Evolutionary conservation across 1,140 invertebrate genomes (phyloP), one percentile per base, ranked within the genome.

Genomic region (Drosophila kurseongensis): DNA sequence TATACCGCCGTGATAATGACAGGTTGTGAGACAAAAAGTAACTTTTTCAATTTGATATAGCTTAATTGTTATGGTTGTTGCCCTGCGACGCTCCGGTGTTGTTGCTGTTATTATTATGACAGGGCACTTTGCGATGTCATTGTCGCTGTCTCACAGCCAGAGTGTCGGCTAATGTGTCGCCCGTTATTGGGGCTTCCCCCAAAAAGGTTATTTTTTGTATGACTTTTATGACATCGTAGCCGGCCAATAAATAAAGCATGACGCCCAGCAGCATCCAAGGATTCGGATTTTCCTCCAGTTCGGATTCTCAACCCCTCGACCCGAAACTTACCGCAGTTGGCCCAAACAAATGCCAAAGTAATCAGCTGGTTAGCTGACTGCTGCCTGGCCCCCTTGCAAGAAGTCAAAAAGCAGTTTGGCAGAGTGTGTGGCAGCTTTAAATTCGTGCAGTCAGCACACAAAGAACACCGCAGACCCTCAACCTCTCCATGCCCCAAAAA

Each of bases 31-130:
- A 72, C 62, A 69, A 76, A 79, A 82, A 77, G 76, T 77, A 72
- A 88, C 75, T 81, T 74, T 86, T 86, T 86, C 84, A 86, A 86
- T 86, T 86, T 89, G 59, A 83, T 86, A 83, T 89, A 68, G 75
- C 79, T 86, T 86, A 88, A 86, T 86, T 86, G 80, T 83, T 86
- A 86, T 89, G 75, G 57, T 47, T 76, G 57, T 77, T 72, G 66
- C 48, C 52, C 51, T 76, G 44, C 45, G 35, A 36, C 32, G 42
- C 27, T 59, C 23, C 45, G 41, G 14, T 79, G 57, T 65, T 78
- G 61, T 72, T 74, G 45, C 44, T 78, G 52, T 59, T 76, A 67
- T 73, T 82, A 45, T 79, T 88, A 75, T 88, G 79, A 80, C 84
- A 80, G 62, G 79, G 57, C 84, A 86, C 66, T 86, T 88, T 80